Conservation (phyloP, 2,888 invertebrate genomes). For the Erebia aethiops region DNA sequence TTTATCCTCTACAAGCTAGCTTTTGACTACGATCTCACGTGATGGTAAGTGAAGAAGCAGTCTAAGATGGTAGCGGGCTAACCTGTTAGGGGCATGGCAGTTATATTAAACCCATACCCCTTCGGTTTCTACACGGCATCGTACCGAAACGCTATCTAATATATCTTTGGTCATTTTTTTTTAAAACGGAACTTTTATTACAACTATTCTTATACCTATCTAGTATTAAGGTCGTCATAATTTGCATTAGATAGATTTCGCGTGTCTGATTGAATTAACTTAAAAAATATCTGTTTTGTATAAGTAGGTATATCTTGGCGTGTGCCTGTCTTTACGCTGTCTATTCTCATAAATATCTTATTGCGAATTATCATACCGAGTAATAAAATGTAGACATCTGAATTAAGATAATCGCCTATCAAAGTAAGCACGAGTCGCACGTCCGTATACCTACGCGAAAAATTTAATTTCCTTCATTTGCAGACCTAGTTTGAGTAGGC, state of each 20-base stretch:
- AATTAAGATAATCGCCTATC: not conserved
- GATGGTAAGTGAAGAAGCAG: too few species aligned
- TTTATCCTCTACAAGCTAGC: too few species aligned
- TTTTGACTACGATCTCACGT: too few species aligned
- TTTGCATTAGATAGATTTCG: slow-evolving; percentile 13
- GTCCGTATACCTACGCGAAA: not conserved
- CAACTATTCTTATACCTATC: not conserved
- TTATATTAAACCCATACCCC: too few species aligned
- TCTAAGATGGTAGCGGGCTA: too few species aligned
- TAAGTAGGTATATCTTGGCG: not conserved
- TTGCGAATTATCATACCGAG: slow-evolving; percentile 21
- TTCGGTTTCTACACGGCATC: too few species aligned
- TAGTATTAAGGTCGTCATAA: not conserved
- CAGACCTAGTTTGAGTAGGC: too few species aligned
- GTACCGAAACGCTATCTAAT: too few species aligned
- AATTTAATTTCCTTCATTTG: too few species aligned
- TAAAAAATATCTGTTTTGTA: slow-evolving; percentile 8
- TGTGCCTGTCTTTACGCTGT: slow-evolving; percentile 8
- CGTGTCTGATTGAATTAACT: slow-evolving; percentile 8
- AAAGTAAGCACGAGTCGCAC: not conserved
- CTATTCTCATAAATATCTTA: slow-evolving; percentile 15
- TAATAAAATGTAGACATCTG: slow-evolving; percentile 11
- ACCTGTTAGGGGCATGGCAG: too few species aligned
- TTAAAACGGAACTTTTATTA: too few species aligned
- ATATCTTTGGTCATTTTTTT: too few species aligned